Evolutionary conservation across 1,140 invertebrate species (phyloP).

Genomic region (Halyomorpha halys): DNA sequence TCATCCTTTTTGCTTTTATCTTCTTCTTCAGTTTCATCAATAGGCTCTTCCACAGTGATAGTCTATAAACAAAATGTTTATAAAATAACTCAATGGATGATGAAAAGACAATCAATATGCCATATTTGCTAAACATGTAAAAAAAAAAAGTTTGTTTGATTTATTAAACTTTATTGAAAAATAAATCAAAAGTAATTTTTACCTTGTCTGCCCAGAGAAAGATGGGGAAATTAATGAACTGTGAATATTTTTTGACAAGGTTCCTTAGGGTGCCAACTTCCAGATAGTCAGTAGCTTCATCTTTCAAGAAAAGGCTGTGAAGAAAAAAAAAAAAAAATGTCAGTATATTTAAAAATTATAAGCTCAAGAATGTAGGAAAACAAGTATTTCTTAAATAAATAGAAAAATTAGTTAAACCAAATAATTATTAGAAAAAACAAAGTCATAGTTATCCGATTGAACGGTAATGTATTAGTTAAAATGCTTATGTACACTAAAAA

Average conservation of each 20-base stretch:
- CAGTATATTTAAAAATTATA: too few relatives aligned
- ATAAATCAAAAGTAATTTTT: constrained; percentile 13
- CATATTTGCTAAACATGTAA: too few relatives aligned
- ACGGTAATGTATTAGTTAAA: too few relatives aligned
- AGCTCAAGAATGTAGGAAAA: too few relatives aligned
- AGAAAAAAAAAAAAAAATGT: not conserved
- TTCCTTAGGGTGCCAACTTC: constrained; percentile 83
- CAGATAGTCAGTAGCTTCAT: constrained; percentile 92
- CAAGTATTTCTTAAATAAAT: too few relatives aligned
- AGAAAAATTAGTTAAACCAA: too few relatives aligned
- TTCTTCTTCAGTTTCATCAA: constrained; percentile 42
- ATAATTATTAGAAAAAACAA: too few relatives aligned
- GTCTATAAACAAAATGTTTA: constrained; percentile 40
- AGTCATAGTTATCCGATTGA: too few relatives aligned
- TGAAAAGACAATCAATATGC: not conserved
- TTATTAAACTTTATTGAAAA: too few relatives aligned
- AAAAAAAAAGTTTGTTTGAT: too few relatives aligned
- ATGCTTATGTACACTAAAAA: too few relatives aligned
- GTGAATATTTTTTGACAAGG: constrained; percentile 94
- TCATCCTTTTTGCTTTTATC: constrained; percentile 37
- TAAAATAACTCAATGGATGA: not conserved
- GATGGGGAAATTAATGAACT: constrained; percentile 99
- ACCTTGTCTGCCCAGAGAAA: constrained; percentile 85
- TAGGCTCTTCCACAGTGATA: constrained; percentile 72
- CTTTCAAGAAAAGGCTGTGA: constrained; percentile 80